Percentiles rank a stretch among this genome's conserved stretches.
These are phyloP conservation scores for Gymnobelideus leadbeateri DNA, from an alignment of 2,113 vertebrate species.

Conservation along the genomic window DNA sequence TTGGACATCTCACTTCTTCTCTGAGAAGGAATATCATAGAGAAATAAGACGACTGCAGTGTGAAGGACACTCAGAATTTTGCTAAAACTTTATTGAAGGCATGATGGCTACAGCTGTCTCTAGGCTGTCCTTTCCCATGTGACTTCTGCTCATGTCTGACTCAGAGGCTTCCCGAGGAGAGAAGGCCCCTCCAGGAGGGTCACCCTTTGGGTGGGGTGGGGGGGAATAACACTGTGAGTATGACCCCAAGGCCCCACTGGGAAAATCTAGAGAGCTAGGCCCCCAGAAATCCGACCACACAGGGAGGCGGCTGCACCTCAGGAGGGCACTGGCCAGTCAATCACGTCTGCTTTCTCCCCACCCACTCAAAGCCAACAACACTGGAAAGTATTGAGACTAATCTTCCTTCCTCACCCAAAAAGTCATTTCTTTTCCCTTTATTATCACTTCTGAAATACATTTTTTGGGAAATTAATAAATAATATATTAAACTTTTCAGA, in stretches of 20 bases:
- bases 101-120: neutral
- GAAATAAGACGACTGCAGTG: too few relatives aligned
- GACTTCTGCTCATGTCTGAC: neutral
- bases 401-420: neutral
- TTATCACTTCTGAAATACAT: neutral
- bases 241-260: too few relatives aligned
- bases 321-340: neutral
- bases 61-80: too few relatives aligned
- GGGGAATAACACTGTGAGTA: too few relatives aligned
- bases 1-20: neutral
- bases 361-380: slow-evolving; percentile 1
- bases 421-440: slow-evolving; percentile 9
- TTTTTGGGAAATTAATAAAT: neutral
- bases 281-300: too few relatives aligned
- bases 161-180: too few relatives aligned
- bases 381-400: neutral
- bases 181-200: too few relatives aligned
- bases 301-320: neutral
- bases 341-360: neutral
- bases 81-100: neutral
- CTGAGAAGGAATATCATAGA: neutral
- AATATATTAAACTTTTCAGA: neutral
- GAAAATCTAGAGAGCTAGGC: neutral
- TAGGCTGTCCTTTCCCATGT: neutral
- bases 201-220: neutral